Percentiles rank a stretch among this genome's conserved stretches.
phyloP scores from a whole-genome alignment of 2,888 invertebrate genomes.

The Eledona agricola region DNA sequence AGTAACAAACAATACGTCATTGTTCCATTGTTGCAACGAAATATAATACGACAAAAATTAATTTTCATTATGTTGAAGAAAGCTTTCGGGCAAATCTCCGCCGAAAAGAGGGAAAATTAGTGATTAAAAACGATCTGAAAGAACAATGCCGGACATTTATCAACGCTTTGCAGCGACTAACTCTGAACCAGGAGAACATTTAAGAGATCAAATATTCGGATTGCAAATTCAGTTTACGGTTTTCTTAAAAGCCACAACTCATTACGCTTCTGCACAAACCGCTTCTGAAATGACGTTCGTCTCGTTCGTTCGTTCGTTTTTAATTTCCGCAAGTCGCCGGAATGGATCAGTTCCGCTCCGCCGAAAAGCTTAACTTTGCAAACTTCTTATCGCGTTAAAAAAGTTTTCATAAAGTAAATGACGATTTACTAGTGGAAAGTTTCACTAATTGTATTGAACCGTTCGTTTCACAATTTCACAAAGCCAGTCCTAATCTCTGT shows the following conservation, averaged over 20 bases:
- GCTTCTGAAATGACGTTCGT: not conserved
- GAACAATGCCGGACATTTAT: slow-evolving; percentile 4
- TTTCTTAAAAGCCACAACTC: no score
- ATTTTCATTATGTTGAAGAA: slow-evolving; percentile 11
- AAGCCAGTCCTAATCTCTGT: slow-evolving; percentile 6
- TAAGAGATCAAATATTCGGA: no score
- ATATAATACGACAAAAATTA: slow-evolving; percentile 10
- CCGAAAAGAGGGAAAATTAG: slow-evolving; percentile 1
- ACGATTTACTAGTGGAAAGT: slow-evolving; percentile 8
- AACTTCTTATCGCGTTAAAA: not conserved
- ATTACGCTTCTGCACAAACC: no score
- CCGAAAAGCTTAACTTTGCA: no score
- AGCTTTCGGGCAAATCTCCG: slow-evolving; percentile 5
- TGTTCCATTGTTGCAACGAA: slow-evolving; percentile 13
- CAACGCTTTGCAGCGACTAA: slow-evolving; percentile 10
- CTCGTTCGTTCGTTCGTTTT: slow-evolving; percentile 2
- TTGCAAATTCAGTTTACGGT: no score
- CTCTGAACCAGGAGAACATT: no score
- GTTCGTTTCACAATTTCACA: slow-evolving; percentile 3
- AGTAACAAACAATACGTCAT: slow-evolving; percentile 12
- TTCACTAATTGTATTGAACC: slow-evolving; percentile 10
- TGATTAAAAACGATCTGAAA: slow-evolving; percentile 7
- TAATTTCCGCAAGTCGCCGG: slow-evolving; percentile 9
- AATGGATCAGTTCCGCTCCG: slow-evolving; percentile 10
- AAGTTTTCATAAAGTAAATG: slow-evolving; percentile 6